These are phyloP conservation scores for Xiphophorus maculatus DNA, from an alignment of 2,113 vertebrate species.

Conservation along the genomic window DNA sequence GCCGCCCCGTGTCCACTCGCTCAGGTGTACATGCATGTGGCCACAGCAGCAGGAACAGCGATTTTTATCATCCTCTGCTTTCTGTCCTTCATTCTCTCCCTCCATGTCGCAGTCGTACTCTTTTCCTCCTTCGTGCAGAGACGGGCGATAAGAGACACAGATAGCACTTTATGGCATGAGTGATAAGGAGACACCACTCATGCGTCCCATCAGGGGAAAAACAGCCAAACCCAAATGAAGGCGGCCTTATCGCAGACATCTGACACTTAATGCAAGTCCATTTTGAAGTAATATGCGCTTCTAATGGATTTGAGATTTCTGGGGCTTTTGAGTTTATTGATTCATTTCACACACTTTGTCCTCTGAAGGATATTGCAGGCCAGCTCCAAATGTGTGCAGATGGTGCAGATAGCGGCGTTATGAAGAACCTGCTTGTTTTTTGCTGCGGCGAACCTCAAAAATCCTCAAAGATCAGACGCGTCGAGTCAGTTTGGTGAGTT, in stretches of 20 bases:
- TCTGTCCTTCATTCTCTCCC: slow-evolving; percentile 59
- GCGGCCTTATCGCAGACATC: slow-evolving; percentile 70
- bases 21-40: slow-evolving; percentile 66
- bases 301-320: slow-evolving; percentile 71
- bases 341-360: slow-evolving; percentile 68
- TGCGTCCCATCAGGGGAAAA: slow-evolving; percentile 55
- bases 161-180: slow-evolving; percentile 68
- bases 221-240: slow-evolving; percentile 68
- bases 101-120: slow-evolving; percentile 48
- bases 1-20: slow-evolving; percentile 56
- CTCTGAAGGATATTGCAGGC: slow-evolving; percentile 62
- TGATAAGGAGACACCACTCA: slow-evolving; percentile 72
- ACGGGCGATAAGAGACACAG: slow-evolving; percentile 68
- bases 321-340: slow-evolving; percentile 67
- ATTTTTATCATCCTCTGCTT: slow-evolving; percentile 60
- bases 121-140: slow-evolving; percentile 62
- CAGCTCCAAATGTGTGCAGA: slow-evolving; percentile 41
- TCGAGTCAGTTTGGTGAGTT: not conserved
- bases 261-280: slow-evolving; percentile 72
- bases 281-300: slow-evolving; percentile 69
- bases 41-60: slow-evolving; percentile 53
- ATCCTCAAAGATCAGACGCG: slow-evolving; percentile 10
- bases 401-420: slow-evolving; percentile 56
- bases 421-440: slow-evolving; percentile 44
- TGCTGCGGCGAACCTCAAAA: slow-evolving; percentile 1